Evolutionary conservation across 1,140 invertebrate species (phyloP), one percentile per base, ranked within the genome.

Genomic region (Philotrypesis tridentata): DNA sequence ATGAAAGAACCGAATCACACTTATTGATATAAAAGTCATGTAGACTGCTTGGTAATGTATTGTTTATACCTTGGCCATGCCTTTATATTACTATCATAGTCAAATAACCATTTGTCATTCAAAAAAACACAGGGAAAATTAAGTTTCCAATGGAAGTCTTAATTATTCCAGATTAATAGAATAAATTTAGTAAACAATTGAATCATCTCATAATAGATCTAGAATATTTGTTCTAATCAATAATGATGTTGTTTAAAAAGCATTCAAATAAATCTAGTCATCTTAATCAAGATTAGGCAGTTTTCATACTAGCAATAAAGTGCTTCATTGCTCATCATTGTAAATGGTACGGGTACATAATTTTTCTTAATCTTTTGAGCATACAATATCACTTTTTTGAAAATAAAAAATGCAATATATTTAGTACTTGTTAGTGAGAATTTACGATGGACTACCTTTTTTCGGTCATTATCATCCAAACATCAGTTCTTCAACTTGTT

Each of bases 281-380:
- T 40, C 23, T 27, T 72, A 79, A 79, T 75, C 7, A 27, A 67
- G 82, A 23, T 87, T 85, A 87, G 86, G 85, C 84, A 87, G 85
- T 85, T 86, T 84, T 73, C 84, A 78, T 80, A 84, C 83, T 82
- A 85, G 77, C 77, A 82, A 61, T 75, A 73, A 65, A 80, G 43
- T 72, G 23, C 48, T 82, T 71, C 21, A 70, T 71, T 40, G 29
- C 27, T 74, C 27, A 37, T 63, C 21, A 9, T 74, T 25, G 31
- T n/a, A 5, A 73, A 65, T 63, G 74, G 48, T 74, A 4, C 9
- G 14, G 11, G 3, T 76, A 76, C 25, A 29, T 11, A 25, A 61
- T 70, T n/a, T n/a, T 40, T 14, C 2, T 40, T 73, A 60, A 33
- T 23, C 31, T 75, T 23, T 63, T 61, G 40, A 29, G 77, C 68